phyloP scores from a whole-genome alignment of 2,888 invertebrate genomes.

The Deilephila elpenor region DNA sequence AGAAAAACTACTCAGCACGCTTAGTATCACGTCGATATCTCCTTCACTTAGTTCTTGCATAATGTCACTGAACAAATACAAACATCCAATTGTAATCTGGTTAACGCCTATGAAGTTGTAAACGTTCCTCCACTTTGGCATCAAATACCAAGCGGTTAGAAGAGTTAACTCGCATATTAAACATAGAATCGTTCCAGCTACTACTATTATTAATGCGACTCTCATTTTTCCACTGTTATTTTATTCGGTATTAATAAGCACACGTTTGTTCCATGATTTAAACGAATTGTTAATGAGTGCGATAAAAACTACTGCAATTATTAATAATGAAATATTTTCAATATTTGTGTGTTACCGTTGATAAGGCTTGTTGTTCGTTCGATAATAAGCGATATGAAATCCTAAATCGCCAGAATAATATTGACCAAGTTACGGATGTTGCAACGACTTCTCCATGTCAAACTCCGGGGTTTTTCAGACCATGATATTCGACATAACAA shows the following conservation, averaged over 20 bases:
- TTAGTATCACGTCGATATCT: not conserved
- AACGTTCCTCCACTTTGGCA: slow-evolving; percentile 30
- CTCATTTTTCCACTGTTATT: not conserved
- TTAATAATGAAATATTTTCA: not conserved
- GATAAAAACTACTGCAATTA: not conserved
- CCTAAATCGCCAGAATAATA: not conserved
- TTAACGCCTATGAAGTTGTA: slow-evolving; percentile 30
- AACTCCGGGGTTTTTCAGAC: no score
- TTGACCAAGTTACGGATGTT: not conserved
- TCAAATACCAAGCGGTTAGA: slow-evolving; percentile 4
- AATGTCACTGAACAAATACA: not conserved
- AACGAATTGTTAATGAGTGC: not conserved
- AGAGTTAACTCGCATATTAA: not conserved
- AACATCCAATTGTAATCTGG: slow-evolving; percentile 24
- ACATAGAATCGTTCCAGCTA: slow-evolving; percentile 1
- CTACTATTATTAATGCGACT: not conserved
- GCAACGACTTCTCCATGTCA: not conserved
- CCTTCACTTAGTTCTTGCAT: no score
- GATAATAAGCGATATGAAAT: not conserved
- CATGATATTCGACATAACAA: no score
- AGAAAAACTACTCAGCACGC: not conserved
- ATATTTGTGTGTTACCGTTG: not conserved
- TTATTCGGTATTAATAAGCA: not conserved
- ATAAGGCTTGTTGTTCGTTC: not conserved
- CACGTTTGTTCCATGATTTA: slow-evolving; percentile 5